A percentile compares a stretch with the other conserved stretches of the same genome.
Conservation (phyloP, 2,113 vertebrate genomes). For the Stomatorhinus ivindoensis region DNA sequence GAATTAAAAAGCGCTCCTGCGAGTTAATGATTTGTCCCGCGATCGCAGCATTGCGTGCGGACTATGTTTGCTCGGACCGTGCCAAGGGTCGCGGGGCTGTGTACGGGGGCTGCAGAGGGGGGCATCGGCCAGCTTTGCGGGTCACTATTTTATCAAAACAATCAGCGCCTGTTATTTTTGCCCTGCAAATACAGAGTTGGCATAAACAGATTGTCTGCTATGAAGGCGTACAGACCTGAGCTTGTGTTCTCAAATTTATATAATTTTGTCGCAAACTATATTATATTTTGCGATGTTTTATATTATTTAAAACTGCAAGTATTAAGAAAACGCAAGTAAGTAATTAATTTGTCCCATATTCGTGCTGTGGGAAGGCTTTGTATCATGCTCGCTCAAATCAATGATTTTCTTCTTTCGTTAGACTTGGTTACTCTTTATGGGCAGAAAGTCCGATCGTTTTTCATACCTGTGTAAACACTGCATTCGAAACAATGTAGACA, state of each 20-base stretch:
- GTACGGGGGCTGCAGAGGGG: slow-evolving; percentile 58
- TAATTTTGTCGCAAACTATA: not conserved
- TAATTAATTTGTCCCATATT: not conserved
- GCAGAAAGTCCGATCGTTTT: not conserved
- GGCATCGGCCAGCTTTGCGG: slow-evolving; percentile 45
- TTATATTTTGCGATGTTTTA: not conserved
- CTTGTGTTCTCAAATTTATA: not conserved
- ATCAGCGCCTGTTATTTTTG: slow-evolving; percentile 44
- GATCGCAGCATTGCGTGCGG: slow-evolving; percentile 60
- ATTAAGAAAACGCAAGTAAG: not conserved
- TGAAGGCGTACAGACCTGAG: not conserved
- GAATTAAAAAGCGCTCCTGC: slow-evolving; percentile 37
- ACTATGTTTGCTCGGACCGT: slow-evolving; percentile 65
- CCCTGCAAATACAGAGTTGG: slow-evolving; percentile 31
- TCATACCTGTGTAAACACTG: not conserved
- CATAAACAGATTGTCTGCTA: slow-evolving; percentile 15
- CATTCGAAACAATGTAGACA: not conserved
- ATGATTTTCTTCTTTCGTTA: not conserved
- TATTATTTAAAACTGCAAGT: not conserved
- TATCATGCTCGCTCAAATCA: not conserved
- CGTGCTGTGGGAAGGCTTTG: not conserved
- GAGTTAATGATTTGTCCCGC: slow-evolving; percentile 63
- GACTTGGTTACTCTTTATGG: not conserved
- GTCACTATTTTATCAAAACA: slow-evolving; percentile 58
- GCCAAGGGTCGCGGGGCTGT: slow-evolving; percentile 64